Evolutionary conservation across 2,113 vertebrate genomes (phyloP).

Genomic region (Motacilla alba): DNA sequence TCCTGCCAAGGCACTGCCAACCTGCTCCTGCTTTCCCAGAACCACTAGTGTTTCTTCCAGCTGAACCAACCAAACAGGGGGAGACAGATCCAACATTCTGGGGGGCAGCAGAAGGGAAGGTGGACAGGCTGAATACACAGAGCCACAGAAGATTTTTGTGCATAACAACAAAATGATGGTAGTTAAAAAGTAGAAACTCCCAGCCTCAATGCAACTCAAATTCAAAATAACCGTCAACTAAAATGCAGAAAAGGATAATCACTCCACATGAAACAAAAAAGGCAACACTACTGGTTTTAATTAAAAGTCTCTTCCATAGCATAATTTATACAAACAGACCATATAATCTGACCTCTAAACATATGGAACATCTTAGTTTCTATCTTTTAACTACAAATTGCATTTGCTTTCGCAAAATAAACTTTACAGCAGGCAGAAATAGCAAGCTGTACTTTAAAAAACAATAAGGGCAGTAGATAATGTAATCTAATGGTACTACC

Average conservation of each 20-base stretch:
- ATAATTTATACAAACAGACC: background rate
- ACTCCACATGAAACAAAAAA: background rate
- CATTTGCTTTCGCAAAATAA: background rate
- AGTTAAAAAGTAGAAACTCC: background rate
- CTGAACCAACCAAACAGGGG: background rate
- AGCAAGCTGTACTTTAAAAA: background rate
- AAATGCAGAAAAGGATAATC: background rate
- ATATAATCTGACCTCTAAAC: constrained; percentile 7
- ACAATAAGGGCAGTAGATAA: background rate
- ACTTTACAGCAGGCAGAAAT: background rate
- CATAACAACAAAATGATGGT: constrained; percentile 11
- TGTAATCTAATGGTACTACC: background rate
- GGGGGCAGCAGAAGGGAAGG: constrained; percentile 32
- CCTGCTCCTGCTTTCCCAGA: constrained; percentile 66
- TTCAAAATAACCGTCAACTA: background rate
- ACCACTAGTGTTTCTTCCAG: constrained; percentile 30
- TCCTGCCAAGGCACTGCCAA: constrained; percentile 26
- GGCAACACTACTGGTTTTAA: background rate
- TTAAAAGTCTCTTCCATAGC: background rate
- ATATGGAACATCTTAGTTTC: background rate
- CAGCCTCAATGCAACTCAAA: background rate
- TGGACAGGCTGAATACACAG: constrained; percentile 25
- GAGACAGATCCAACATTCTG: background rate
- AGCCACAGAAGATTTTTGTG: background rate
- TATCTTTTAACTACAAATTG: background rate